Evolutionary conservation across 2,888 invertebrate species (phyloP), one percentile per base, ranked within the genome.

Genomic region (Xylocampa areola): DNA sequence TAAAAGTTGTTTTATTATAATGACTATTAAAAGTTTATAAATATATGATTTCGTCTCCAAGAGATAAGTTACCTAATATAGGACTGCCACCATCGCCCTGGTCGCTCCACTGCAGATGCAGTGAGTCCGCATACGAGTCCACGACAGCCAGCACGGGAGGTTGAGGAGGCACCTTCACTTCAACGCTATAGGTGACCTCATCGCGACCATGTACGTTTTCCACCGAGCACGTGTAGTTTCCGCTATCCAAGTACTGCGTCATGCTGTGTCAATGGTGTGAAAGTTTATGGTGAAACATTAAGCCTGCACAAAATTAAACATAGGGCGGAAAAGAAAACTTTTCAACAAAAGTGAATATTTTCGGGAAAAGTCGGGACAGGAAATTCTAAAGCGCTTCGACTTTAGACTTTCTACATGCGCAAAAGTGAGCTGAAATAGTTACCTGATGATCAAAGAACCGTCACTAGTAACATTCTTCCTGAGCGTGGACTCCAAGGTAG

Each of bases 141-240:
- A 97, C 96, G 0, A 98, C 97, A 8, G 96, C 96, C 23, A 98
- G 90, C 27, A 96, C 95, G 1, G 98, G 98, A 0, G 98, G 96
- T 62, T 97, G 97, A 0, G 98, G 98, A 3, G 98, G 98, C 45
- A 98, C 97, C 89, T 96, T 94, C 43, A 96, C 96, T 75, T 95
- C 96, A 16, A 97, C 94, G 53, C 95, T 95, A 86, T 98, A 98
- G 0, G 96, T 95, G 60, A 98, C 97, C 77, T 97, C 96, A 87
- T 98, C 98, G 50, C 95, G 95, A 1, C 98, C 98, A 89, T 97
- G 96, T 7, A 95, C 95, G 85, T 98, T 98, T 80, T 97, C 97
- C 0, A 98, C 98, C 27, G 95, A 94, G 83, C 98, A 98, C 0
- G 98, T 97, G 88, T 98, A 98, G 91, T 98, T 98, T 10, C 97